Evolutionary conservation across 2,113 vertebrate genomes (phyloP).

Genomic region (Desmodus rotundus): DNA sequence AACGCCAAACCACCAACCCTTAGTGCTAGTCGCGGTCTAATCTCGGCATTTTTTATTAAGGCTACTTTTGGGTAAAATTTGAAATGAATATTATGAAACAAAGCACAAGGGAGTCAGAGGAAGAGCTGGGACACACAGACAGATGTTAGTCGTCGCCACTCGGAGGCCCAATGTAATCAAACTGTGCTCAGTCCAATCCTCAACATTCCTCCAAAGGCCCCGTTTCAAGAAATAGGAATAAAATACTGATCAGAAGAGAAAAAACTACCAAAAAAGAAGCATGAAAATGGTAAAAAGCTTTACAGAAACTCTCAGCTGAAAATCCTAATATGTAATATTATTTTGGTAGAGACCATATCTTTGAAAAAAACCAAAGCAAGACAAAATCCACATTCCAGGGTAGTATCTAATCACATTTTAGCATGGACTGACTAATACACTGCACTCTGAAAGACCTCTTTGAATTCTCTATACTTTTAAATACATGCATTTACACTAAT

Average conservation of each 20-base stretch:
- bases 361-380: not conserved
- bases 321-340: not conserved
- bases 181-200: not conserved
- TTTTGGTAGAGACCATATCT: not conserved
- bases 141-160: not conserved
- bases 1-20: not conserved
- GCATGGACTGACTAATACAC: not conserved
- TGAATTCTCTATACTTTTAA: not conserved
- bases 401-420: not conserved
- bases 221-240: conserved; percentile 30
- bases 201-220: not conserved
- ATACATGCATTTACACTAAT: not conserved
- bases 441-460: not conserved
- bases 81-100: not conserved
- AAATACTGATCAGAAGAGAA: not conserved
- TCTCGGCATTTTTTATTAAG: not conserved
- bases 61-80: not conserved
- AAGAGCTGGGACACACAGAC: not conserved
- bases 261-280: not conserved
- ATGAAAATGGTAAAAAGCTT: not conserved
- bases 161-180: not conserved
- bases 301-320: not conserved
- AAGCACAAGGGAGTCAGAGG: not conserved
- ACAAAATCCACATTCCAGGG: not conserved
- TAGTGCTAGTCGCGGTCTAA: not conserved